A percentile compares a stretch with the other conserved stretches of the same genome.
Evolutionary conservation across 2,113 vertebrate species (phyloP).

Genomic region (Neodontobutis hainanensis): DNA sequence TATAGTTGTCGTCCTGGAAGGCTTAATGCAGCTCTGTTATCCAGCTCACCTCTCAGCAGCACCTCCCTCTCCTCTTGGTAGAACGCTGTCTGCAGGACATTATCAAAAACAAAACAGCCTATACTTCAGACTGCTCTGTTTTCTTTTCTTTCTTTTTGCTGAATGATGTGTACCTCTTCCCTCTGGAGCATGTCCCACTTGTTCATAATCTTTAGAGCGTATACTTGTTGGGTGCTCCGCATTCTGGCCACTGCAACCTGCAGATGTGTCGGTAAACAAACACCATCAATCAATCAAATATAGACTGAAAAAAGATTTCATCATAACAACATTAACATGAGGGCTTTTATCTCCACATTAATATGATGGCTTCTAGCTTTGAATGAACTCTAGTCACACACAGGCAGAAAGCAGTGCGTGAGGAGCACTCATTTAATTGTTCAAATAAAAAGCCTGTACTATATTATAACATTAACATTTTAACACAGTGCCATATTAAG

Average conservation of each 20-base stretch:
- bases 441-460: too few species aligned
- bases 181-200: constrained; percentile 89
- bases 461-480: too few species aligned
- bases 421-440: too few species aligned
- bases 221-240: constrained; percentile 81
- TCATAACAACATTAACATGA: too few species aligned
- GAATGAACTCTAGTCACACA: too few species aligned
- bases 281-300: not conserved
- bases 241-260: constrained; percentile 86
- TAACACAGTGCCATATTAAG: too few species aligned
- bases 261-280: not conserved
- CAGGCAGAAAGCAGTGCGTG: too few species aligned
- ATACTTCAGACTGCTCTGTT: not conserved
- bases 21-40: constrained; percentile 89
- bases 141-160: not conserved
- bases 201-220: constrained; percentile 90
- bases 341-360: too few species aligned
- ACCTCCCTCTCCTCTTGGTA: constrained; percentile 88
- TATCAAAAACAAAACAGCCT: not conserved
- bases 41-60: constrained; percentile 85
- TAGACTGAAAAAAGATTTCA: too few species aligned
- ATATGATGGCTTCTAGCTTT: too few species aligned
- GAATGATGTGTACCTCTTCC: constrained; percentile 77
- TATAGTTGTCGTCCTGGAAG: constrained; percentile 88
- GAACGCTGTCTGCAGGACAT: constrained; percentile 79